phyloP scores from a whole-genome alignment of 2,888 invertebrate genomes.

The Malachius bipustulatus region DNA sequence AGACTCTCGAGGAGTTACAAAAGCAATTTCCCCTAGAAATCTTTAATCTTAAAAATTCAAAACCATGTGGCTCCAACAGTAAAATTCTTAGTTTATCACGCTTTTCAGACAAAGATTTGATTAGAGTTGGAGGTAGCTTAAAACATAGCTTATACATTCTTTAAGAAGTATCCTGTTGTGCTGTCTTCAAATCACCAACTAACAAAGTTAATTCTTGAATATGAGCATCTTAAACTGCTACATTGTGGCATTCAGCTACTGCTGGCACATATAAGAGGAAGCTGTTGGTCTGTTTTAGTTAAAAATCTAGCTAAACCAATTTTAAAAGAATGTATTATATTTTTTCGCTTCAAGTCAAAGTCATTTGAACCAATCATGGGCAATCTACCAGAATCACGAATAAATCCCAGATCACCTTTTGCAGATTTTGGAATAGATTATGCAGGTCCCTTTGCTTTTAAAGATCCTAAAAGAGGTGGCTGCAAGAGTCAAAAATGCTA shows the following conservation, averaged over 20 bases:
- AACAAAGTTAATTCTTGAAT: slow-evolving; percentile 11
- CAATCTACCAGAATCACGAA: slow-evolving; percentile 12
- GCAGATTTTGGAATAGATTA: slow-evolving; percentile 19
- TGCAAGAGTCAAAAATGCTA: slow-evolving; percentile 27
- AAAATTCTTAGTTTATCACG: too few relatives aligned
- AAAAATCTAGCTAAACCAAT: slow-evolving; percentile 7
- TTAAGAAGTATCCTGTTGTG: slow-evolving; percentile 15
- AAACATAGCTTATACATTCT: slow-evolving; percentile 9
- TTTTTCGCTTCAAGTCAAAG: slow-evolving; percentile 13
- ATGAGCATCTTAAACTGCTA: slow-evolving; percentile 9
- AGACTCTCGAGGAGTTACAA: too few relatives aligned
- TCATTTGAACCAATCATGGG: slow-evolving; percentile 13
- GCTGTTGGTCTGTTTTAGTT: slow-evolving; percentile 13
- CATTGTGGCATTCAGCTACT: slow-evolving; percentile 12
- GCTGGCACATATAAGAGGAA: slow-evolving; percentile 9
- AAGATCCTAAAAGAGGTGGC: slow-evolving; percentile 13
- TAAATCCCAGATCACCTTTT: slow-evolving; percentile 11
- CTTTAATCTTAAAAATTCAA: too few relatives aligned
- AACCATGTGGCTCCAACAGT: too few relatives aligned
- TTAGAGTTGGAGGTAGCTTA: slow-evolving; percentile 16
- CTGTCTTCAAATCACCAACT: slow-evolving; percentile 13
- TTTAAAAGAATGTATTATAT: slow-evolving; percentile 11
- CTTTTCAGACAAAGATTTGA: too few relatives aligned
- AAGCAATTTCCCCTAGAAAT: too few relatives aligned
- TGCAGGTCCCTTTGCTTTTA: slow-evolving; percentile 20